Conservation (phyloP, 2,797 vertebrate genomes). For the Danio aesculapii region DNA sequence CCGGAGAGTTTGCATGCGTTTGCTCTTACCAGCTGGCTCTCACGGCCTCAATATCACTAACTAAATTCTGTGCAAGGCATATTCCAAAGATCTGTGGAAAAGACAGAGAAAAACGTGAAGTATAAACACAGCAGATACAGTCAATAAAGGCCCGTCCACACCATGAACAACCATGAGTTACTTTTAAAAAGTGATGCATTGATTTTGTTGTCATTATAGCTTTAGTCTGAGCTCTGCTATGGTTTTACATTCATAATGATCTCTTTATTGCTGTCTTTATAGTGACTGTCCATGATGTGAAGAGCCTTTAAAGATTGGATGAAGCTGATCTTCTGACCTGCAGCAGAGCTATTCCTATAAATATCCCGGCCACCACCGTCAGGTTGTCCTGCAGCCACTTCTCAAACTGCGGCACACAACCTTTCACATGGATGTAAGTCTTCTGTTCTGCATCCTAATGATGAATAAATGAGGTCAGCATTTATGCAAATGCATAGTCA, state of each 20-base stretch:
- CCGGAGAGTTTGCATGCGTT: not conserved
- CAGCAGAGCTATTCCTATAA: constrained; percentile 94
- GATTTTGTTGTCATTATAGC: too few species aligned
- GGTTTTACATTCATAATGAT: too few species aligned
- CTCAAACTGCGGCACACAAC: constrained; percentile 97
- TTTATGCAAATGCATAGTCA: not conserved
- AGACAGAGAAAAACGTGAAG: constrained; percentile 24
- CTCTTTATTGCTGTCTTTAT: too few species aligned
- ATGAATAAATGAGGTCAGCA: not conserved
- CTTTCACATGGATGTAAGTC: constrained; percentile 95
- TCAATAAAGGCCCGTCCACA: not conserved
- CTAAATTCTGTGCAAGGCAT: constrained; percentile 96
- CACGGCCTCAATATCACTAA: constrained; percentile 97
- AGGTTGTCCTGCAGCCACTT: constrained; percentile 98
- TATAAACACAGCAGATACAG: not conserved
- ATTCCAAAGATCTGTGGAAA: constrained; percentile 93
- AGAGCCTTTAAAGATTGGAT: not conserved
- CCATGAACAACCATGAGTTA: too few species aligned
- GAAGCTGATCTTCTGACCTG: constrained; percentile 78
- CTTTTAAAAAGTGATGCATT: too few species aligned
- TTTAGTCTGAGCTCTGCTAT: too few species aligned
- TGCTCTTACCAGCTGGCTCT: constrained; percentile 90
- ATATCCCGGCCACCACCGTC: constrained; percentile 95
- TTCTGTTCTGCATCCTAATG: constrained; percentile 91
- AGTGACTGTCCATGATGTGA: too few species aligned